Percentiles rank a stretch among this genome's conserved stretches.
Evolutionary conservation across 2,797 vertebrate species (phyloP).

Genomic region (Micropoecilia bifurca): DNA sequence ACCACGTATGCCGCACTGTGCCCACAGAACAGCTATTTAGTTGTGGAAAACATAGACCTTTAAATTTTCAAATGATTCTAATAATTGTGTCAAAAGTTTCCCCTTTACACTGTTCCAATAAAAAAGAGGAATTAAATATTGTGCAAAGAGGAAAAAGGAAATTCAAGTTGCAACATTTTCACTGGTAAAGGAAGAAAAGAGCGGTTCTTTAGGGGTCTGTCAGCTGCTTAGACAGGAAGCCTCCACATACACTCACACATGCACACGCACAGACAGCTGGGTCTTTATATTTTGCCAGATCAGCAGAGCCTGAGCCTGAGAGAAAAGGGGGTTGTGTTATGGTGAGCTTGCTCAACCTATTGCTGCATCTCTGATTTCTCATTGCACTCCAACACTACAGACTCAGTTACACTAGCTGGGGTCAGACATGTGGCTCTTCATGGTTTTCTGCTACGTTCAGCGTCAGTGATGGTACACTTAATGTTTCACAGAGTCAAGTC

Average conservation of each 20-base stretch:
- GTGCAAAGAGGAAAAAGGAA: slow-evolving; percentile 1
- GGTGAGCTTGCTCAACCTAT: slow-evolving; percentile 2
- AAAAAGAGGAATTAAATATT: slow-evolving; percentile 3
- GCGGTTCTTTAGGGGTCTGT: slow-evolving; percentile 2
- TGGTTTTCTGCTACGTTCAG: slow-evolving; percentile 1
- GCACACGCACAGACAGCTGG: slow-evolving; percentile 33
- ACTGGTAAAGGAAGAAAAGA: background rate
- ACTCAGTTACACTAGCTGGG: slow-evolving; percentile 29
- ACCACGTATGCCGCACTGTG: background rate
- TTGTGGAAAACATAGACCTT: slow-evolving; percentile 8
- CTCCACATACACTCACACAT: background rate
- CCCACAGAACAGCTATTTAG: background rate
- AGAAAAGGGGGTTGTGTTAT: slow-evolving; percentile 29
- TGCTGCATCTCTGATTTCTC: slow-evolving; percentile 32
- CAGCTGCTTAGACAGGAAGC: slow-evolving; percentile 38
- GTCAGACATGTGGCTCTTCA: background rate
- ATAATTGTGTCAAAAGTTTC: too few species aligned
- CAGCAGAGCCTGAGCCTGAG: slow-evolving; percentile 43
- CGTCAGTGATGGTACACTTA: slow-evolving; percentile 13
- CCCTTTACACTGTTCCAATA: background rate
- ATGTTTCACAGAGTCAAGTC: slow-evolving; percentile 20
- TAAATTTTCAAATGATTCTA: background rate
- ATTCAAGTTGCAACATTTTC: background rate
- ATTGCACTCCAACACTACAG: slow-evolving; percentile 30
- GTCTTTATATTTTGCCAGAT: slow-evolving; percentile 45